phyloP scores from a whole-genome alignment of 2,797 vertebrate genomes.

The Poecilia picta region DNA sequence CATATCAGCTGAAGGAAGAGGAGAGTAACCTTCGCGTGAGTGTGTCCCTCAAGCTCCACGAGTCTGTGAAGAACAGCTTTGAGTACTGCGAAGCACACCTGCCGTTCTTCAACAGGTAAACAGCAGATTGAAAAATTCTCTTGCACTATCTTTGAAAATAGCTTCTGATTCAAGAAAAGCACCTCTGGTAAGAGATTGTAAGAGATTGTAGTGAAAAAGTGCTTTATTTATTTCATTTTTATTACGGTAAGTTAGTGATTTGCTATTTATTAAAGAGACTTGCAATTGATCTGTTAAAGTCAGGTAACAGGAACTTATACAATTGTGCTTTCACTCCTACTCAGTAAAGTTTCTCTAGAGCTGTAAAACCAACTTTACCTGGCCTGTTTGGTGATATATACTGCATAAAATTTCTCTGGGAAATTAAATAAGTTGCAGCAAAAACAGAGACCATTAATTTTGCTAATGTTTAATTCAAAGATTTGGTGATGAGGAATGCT shows the following conservation, averaged over 20 bases:
- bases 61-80: conserved; percentile 94
- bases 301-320: neutral
- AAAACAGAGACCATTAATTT: too few species aligned
- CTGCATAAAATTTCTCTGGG: neutral
- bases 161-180: neutral
- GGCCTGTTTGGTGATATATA: neutral
- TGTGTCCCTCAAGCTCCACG: conserved; percentile 91
- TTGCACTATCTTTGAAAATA: conserved; percentile 3
- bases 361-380: neutral
- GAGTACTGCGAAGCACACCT: conserved; percentile 93
- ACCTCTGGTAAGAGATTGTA: neutral
- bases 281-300: neutral
- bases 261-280: neutral
- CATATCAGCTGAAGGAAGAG: conserved; percentile 87
- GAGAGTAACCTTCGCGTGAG: conserved; percentile 84
- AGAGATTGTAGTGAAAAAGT: neutral
- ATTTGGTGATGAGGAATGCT: neutral
- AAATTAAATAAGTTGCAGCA: neutral
- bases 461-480: neutral
- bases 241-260: too few species aligned
- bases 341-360: neutral
- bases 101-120: conserved; percentile 95
- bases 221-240: conserved; percentile 1
- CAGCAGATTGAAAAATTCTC: neutral
- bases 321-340: neutral